These are phyloP conservation scores for Petroica traversi DNA, from an alignment of 2,113 vertebrate genomes.

Conservation along the genomic window DNA sequence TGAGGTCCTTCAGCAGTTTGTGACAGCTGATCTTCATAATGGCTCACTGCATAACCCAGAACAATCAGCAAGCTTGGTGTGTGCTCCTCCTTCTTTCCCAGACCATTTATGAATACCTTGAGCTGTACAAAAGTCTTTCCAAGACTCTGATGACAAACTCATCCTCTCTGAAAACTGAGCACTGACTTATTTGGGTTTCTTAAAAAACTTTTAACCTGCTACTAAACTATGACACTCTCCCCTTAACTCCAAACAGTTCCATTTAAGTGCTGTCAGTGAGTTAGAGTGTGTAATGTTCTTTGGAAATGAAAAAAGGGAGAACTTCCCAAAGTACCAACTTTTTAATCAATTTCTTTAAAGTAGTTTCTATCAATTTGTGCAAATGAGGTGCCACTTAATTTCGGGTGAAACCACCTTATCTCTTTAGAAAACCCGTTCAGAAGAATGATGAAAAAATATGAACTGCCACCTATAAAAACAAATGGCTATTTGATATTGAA, in stretches of 20 bases:
- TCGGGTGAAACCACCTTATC: not conserved
- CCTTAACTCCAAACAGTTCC: not conserved
- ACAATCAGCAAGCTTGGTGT: not conserved
- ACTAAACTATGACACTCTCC: not conserved
- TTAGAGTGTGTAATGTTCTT: not conserved
- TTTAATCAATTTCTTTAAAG: not conserved
- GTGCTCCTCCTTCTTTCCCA: not conserved
- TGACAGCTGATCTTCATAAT: not conserved
- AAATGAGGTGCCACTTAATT: not conserved
- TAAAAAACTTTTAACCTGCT: not conserved
- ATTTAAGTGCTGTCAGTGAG: not conserved
- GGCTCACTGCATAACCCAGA: not conserved
- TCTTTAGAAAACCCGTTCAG: not conserved
- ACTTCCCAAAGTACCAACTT: not conserved
- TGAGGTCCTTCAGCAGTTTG: not conserved
- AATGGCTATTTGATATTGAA: not conserved
- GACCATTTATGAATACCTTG: rapidly evolving
- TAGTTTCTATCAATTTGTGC: not conserved
- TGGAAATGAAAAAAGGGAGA: not conserved
- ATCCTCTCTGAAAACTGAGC: not conserved
- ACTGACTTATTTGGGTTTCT: not conserved
- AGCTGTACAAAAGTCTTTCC: not conserved
- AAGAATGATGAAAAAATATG: not conserved
- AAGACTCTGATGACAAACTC: not conserved
- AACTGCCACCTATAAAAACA: not conserved